phyloP scores from a whole-genome alignment of 1,140 invertebrate species.

The Campodea augens region DNA sequence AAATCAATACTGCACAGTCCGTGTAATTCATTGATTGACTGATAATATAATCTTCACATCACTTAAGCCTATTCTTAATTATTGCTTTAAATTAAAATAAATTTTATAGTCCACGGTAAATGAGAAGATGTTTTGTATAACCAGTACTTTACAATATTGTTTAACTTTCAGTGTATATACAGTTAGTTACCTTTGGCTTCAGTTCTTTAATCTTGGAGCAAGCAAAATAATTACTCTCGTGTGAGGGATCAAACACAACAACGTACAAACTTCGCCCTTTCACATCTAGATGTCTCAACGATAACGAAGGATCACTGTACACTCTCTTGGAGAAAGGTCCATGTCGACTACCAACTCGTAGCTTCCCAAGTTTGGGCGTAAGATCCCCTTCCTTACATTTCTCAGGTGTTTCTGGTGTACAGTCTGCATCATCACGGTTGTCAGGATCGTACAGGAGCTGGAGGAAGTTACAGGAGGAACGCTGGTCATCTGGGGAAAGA shows the following conservation, averaged over 20 bases:
- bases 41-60: too few relatives aligned
- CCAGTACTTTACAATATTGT: too few relatives aligned
- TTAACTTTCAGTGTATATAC: too few relatives aligned
- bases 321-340: slow-evolving; percentile 20
- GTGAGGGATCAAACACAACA: slow-evolving; percentile 61
- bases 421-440: slow-evolving; percentile 34
- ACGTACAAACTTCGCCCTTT: slow-evolving; percentile 52
- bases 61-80: too few relatives aligned
- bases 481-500: slow-evolving; percentile 28
- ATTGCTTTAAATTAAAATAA: too few relatives aligned
- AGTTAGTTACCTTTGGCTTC: slow-evolving; percentile 14
- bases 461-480: slow-evolving; percentile 57
- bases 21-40: too few relatives aligned
- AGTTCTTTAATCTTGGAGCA: slow-evolving; percentile 54
- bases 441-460: slow-evolving; percentile 70
- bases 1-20: too few relatives aligned
- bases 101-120: too few relatives aligned
- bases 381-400: slow-evolving; percentile 52
- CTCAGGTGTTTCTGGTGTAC: slow-evolving; percentile 19
- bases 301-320: slow-evolving; percentile 9
- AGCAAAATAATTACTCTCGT: slow-evolving; percentile 53
- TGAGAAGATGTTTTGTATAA: too few relatives aligned
- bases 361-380: slow-evolving; percentile 48
- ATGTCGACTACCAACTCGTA: slow-evolving; percentile 22
- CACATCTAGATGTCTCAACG: slow-evolving; percentile 43